Evolutionary conservation across 1,140 invertebrate genomes (phyloP).

Genomic region (Heterodera carotae): DNA sequence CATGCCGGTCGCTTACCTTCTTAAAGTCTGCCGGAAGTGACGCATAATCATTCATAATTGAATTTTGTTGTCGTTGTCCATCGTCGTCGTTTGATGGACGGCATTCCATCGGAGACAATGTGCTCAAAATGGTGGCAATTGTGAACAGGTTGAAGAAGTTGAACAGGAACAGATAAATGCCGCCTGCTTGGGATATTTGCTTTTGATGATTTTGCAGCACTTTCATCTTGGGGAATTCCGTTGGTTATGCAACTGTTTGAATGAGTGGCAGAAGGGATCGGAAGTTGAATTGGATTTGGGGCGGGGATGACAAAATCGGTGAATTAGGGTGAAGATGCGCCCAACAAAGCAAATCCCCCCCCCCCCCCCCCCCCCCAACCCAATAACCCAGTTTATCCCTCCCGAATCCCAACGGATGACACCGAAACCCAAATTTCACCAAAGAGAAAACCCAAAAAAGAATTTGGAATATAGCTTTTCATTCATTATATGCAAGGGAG

Average conservation of each 20-base stretch:
- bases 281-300: conserved; percentile 5
- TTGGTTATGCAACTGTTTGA: not conserved
- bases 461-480: not conserved
- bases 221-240: not conserved
- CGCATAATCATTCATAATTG: not conserved
- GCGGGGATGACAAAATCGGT: not conserved
- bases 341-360: too few relatives aligned
- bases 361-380: too few relatives aligned
- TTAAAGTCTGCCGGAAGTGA: not conserved
- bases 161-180: not conserved
- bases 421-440: not conserved
- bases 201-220: not conserved
- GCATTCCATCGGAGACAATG: not conserved
- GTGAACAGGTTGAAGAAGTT: not conserved
- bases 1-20: not conserved
- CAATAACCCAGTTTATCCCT: too few relatives aligned
- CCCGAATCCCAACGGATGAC: not conserved
- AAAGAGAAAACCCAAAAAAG: not conserved
- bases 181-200: not conserved
- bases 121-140: not conserved
- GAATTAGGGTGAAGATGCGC: not conserved
- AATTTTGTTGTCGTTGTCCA: not conserved
- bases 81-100: not conserved
- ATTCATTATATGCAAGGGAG: too few relatives aligned
- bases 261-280: not conserved